Conservation (phyloP, 1,140 invertebrate genomes). For the Apis dorsata region DNA sequence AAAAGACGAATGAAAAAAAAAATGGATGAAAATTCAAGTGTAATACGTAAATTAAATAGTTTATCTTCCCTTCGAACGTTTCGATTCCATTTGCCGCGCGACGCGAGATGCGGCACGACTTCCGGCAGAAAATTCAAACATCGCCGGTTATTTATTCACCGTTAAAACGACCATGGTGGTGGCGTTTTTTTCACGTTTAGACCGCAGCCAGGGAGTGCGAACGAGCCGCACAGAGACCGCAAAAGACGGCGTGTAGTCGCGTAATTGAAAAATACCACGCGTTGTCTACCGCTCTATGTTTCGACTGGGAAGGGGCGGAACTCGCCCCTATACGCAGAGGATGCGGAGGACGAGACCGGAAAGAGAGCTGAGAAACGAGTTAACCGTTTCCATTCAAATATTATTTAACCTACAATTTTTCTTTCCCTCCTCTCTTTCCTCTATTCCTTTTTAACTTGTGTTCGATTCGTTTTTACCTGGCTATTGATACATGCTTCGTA, state of each 20-base stretch:
- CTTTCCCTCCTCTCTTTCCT: not conserved
- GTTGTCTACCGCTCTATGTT: slow-evolving; percentile 18
- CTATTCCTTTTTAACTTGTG: no score
- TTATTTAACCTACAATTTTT: no score
- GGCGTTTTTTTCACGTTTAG: not conserved
- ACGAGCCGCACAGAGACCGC: slow-evolving; percentile 6
- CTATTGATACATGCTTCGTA: no score
- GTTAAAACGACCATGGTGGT: not conserved
- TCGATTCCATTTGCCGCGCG: not conserved
- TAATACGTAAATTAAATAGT: not conserved
- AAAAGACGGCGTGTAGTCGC: slow-evolving; percentile 16
- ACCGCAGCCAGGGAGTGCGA: slow-evolving; percentile 1
- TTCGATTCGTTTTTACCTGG: no score
- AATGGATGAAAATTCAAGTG: not conserved
- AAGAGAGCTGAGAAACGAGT: not conserved
- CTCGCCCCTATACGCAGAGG: no score
- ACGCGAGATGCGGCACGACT: not conserved
- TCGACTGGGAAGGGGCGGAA: not conserved
- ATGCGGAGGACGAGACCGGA: not conserved
- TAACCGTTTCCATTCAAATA: not conserved
- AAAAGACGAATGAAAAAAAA: not conserved
- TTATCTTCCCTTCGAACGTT: not conserved
- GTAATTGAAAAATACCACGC: slow-evolving; percentile 44
- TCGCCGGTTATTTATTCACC: slow-evolving; percentile 4
- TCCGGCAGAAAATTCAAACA: not conserved